phyloP scores from a whole-genome alignment of 2,888 invertebrate species.

The Eupithecia dodoneata region DNA sequence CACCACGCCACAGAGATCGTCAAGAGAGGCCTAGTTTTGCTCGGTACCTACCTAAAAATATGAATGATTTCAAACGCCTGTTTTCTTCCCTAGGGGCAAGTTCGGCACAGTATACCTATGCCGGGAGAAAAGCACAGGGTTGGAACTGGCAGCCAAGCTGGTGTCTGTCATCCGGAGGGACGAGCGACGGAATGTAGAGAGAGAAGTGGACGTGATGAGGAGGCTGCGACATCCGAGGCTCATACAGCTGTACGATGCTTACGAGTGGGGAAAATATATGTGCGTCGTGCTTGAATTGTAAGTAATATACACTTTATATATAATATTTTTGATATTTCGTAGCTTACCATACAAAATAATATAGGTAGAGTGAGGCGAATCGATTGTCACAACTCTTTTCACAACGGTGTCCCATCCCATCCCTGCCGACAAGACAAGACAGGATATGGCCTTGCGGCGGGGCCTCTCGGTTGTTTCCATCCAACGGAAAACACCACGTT shows the following conservation, averaged over 20 bases:
- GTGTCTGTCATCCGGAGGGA: conserved; percentile 93
- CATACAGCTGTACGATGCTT: conserved; percentile 98
- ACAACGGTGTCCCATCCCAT: too few relatives aligned
- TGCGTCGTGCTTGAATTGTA: conserved; percentile 99
- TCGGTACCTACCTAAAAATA: background rate
- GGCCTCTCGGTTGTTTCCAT: too few relatives aligned
- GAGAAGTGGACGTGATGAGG: conserved; percentile 99
- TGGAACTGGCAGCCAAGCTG: conserved; percentile 96
- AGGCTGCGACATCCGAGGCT: conserved; percentile 96
- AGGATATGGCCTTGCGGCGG: too few relatives aligned
- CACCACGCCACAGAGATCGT: too few relatives aligned
- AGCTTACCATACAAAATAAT: too few relatives aligned
- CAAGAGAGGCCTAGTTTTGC: too few relatives aligned
- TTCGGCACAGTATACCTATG: conserved; percentile 98
- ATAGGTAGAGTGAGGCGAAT: too few relatives aligned
- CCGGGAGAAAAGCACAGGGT: conserved; percentile 90
- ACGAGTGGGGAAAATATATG: conserved; percentile 96
- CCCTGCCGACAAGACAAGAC: too few relatives aligned
- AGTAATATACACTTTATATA: conserved; percentile 7
- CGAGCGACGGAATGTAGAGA: conserved; percentile 95
- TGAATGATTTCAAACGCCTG: background rate
- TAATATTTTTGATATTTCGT: too few relatives aligned
- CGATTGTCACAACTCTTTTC: too few relatives aligned
- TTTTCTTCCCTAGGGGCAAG: conserved; percentile 90
- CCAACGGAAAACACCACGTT: too few relatives aligned